Evolutionary conservation across 2,113 vertebrate species (phyloP).

Genomic region (rat (Rattus norvegicus)): DNA sequence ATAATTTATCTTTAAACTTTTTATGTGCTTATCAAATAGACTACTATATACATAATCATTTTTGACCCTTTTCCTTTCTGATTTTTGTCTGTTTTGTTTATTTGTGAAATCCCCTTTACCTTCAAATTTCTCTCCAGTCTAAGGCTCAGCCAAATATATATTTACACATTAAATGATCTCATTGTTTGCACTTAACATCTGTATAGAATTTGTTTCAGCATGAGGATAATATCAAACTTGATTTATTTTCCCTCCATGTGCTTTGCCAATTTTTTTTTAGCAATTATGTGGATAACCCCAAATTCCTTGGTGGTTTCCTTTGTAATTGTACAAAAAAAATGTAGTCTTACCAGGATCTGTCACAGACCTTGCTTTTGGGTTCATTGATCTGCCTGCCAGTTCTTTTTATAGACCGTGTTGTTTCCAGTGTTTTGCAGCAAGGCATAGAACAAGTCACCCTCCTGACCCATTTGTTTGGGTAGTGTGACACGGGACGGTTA

Average conservation of each 20-base stretch:
- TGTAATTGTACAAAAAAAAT: constrained; percentile 25
- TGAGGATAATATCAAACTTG: constrained; percentile 51
- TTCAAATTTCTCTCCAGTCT: constrained; percentile 48
- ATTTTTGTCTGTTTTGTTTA: constrained; percentile 53
- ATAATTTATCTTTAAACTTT: constrained; percentile 2
- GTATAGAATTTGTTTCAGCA: constrained; percentile 46
- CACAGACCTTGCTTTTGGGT: constrained; percentile 26
- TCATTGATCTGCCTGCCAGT: constrained; percentile 26
- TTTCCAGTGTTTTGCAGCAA: constrained; percentile 37
- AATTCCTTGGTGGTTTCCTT: constrained; percentile 48
- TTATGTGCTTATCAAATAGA: background rate
- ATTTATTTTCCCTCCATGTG: background rate
- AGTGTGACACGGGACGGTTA: background rate
- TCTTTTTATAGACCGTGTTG: constrained; percentile 19
- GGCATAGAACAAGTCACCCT: background rate
- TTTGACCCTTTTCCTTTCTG: constrained; percentile 41
- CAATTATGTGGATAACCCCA: constrained; percentile 45
- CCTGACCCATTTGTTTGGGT: background rate
- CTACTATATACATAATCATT: background rate
- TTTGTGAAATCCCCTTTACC: constrained; percentile 49
- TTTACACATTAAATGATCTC: constrained; percentile 51
- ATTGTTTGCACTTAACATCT: constrained; percentile 56
- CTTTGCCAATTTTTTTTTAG: constrained; percentile 43
- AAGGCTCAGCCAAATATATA: constrained; percentile 21
- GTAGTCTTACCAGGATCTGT: constrained; percentile 31